Percentiles rank a stretch among this genome's conserved stretches.
phyloP scores from a whole-genome alignment of 1,140 invertebrate species.

The Caerostris extrusa region DNA sequence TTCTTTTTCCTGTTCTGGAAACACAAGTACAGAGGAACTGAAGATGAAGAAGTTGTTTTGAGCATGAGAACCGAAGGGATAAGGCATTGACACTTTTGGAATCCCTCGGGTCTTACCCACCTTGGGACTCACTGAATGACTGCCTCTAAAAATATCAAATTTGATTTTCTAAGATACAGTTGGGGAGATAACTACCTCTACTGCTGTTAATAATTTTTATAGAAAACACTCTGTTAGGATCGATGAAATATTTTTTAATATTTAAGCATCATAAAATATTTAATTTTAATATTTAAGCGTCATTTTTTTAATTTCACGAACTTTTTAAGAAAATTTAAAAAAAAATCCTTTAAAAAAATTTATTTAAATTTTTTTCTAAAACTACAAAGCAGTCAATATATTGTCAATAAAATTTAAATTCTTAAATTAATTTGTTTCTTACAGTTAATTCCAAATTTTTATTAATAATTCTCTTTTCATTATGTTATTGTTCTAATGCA shows the following conservation, averaged over 20 bases:
- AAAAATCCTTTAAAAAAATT: too few species aligned
- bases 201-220: background rate
- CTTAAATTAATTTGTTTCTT: too few species aligned
- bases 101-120: constrained; percentile 4
- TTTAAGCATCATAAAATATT: background rate
- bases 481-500: too few species aligned
- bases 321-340: too few species aligned
- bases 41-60: constrained; percentile 52
- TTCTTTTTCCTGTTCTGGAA: background rate
- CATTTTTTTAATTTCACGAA: too few species aligned
- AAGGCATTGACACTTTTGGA: constrained; percentile 46
- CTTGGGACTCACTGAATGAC: background rate
- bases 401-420: too few species aligned
- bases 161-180: constrained; percentile 43
- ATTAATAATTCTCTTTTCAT: too few species aligned
- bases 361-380: too few species aligned
- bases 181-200: background rate
- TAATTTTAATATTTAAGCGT: too few species aligned
- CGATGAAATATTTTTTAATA: background rate
- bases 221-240: background rate
- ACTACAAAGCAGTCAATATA: too few species aligned
- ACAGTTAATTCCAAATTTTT: too few species aligned
- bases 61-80: constrained; percentile 3
- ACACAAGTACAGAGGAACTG: background rate
- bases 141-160: constrained; percentile 32